These are phyloP conservation scores for Cinara cedri DNA, from an alignment of 2,888 invertebrate species.

Conservation along the genomic window DNA sequence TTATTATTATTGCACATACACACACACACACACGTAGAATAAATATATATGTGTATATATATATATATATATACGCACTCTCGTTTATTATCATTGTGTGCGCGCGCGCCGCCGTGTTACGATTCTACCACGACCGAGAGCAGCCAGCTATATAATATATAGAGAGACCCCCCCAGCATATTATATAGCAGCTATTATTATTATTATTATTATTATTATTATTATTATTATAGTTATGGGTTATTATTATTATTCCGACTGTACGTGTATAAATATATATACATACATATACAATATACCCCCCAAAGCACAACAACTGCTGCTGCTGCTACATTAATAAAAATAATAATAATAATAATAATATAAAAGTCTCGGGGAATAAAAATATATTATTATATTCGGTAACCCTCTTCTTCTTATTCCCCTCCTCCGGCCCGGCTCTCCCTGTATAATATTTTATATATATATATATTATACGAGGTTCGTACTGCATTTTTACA, in stretches of 20 bases:
- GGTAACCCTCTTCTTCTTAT: constrained; percentile 36
- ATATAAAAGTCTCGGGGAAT: constrained; percentile 20
- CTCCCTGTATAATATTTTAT: too few species aligned
- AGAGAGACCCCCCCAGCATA: too few species aligned
- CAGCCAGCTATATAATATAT: constrained; percentile 35
- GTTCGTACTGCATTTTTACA: constrained; percentile 12
- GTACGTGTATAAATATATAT: not conserved
- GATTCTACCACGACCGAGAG: constrained; percentile 57
- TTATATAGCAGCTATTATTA: constrained; percentile 18
- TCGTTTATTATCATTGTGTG: constrained; percentile 58
- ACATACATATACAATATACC: too few species aligned
- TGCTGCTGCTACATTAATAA: constrained; percentile 52
- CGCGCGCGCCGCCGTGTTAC: constrained; percentile 45
- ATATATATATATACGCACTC: too few species aligned
- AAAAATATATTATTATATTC: constrained; percentile 47
- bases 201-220: constrained; percentile 42
- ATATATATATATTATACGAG: too few species aligned
- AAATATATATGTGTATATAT: too few species aligned
- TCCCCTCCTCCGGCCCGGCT: too few species aligned
- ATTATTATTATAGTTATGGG: constrained; percentile 43
- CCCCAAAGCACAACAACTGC: constrained; percentile 43
- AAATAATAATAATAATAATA: constrained; percentile 4
- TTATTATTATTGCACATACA: constrained; percentile 56
- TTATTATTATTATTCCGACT: constrained; percentile 54
- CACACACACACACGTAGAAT: not conserved